phyloP scores from a whole-genome alignment of 2,888 invertebrate species.

The Brachylomia viminalis region DNA sequence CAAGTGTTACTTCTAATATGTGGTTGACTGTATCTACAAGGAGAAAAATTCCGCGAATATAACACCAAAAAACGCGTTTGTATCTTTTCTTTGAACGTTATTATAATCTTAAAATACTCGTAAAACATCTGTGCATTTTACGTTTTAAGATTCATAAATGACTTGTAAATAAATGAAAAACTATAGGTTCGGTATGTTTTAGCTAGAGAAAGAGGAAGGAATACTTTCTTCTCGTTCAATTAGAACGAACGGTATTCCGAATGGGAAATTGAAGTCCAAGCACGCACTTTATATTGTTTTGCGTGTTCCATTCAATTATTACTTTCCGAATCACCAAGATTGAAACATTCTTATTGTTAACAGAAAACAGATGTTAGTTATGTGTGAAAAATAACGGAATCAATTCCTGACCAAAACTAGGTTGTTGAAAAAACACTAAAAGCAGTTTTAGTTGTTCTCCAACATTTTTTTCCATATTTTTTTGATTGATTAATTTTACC shows the following conservation, averaged over 20 bases:
- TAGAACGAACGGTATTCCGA: slow-evolving; percentile 20
- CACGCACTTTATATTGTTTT: slow-evolving; percentile 30
- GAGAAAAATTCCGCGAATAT: background rate
- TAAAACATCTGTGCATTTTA: background rate
- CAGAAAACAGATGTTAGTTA: background rate
- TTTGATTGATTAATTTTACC: too few relatives aligned
- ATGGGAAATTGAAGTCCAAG: slow-evolving; percentile 1
- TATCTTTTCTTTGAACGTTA: slow-evolving; percentile 33
- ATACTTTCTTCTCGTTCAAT: background rate
- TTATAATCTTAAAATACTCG: background rate
- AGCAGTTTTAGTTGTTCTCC: background rate
- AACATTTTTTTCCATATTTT: too few relatives aligned
- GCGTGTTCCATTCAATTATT: slow-evolving; percentile 28
- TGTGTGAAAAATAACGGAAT: background rate
- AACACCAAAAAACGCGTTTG: slow-evolving; percentile 20
- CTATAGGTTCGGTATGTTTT: too few relatives aligned
- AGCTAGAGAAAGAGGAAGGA: background rate
- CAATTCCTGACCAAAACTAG: background rate
- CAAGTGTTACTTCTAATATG: too few relatives aligned
- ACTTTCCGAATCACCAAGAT: slow-evolving; percentile 18
- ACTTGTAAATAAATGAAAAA: background rate
- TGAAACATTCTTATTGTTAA: slow-evolving; percentile 10
- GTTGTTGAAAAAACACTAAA: background rate
- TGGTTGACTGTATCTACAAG: too few relatives aligned
- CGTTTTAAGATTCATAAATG: background rate